phyloP scores from a whole-genome alignment of 2,888 invertebrate species.

The Candidula unifasciata region DNA sequence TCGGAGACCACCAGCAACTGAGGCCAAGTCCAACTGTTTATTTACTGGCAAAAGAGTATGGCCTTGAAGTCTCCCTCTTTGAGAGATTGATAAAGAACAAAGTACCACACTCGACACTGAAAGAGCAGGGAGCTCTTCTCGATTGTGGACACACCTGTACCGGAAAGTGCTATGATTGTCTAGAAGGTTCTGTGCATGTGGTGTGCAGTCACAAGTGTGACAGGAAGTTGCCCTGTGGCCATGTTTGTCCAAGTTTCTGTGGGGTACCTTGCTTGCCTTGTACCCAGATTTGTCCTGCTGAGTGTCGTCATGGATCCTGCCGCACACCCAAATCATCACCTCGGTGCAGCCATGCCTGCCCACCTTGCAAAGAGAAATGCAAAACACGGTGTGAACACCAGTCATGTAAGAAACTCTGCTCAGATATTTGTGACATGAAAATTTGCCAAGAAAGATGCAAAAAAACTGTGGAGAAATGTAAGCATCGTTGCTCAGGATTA shows the following conservation, averaged over 20 bases:
- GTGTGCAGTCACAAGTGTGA: constrained; percentile 45
- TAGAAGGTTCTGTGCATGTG: constrained; percentile 47
- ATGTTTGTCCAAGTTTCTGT: constrained; percentile 47
- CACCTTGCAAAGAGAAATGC: constrained; percentile 46
- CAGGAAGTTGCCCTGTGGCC: constrained; percentile 45
- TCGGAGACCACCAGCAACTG: constrained; percentile 89
- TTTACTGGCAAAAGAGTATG: constrained; percentile 83
- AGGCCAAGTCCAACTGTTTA: constrained; percentile 86
- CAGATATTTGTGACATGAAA: constrained; percentile 26
- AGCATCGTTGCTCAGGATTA: constrained; percentile 45
- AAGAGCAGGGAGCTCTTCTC: constrained; percentile 80
- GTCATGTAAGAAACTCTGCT: constrained; percentile 34
- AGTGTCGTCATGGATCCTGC: constrained; percentile 38
- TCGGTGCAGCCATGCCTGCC: constrained; percentile 41
- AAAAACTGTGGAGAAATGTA: not conserved
- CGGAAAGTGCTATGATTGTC: constrained; percentile 49
- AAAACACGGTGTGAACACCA: constrained; percentile 29
- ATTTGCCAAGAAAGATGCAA: constrained; percentile 28
- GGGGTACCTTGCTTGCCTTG: constrained; percentile 49
- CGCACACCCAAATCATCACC: not conserved
- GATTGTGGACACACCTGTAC: constrained; percentile 47
- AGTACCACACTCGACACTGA: constrained; percentile 81
- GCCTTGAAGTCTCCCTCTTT: constrained; percentile 88
- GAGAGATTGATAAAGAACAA: constrained; percentile 87
- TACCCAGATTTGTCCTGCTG: constrained; percentile 1